Evolutionary conservation across 2,888 invertebrate species (phyloP), one percentile per base, ranked within the genome.

Genomic region (Amphipoea lucens): DNA sequence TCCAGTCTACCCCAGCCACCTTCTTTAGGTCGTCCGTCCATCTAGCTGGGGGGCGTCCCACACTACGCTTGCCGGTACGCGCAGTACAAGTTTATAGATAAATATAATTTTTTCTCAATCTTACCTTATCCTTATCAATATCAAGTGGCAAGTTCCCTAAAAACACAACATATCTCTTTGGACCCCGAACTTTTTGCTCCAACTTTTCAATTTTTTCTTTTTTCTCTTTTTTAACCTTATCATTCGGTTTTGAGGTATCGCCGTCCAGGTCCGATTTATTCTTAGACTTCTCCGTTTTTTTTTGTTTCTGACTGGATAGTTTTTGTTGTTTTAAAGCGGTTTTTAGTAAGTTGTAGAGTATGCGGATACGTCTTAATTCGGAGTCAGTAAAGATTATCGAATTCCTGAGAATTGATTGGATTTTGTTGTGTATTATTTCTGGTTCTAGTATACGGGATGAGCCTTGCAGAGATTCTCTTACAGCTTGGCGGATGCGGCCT

Each of bases 81-180:
- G 29, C 29, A 29, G 29, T 29, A 29, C 29, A 29, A 29, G 29
- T 29, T 29, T 29, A 29, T 48, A 48, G 12, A 48, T 12, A 48
- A 45, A 45, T 42, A 42, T 45, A 45, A 12, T 48, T 4, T 48
- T 12, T 48, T 48, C 48, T 12, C 12, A 48, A 12, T 6, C 88
- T 87, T 85, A 97, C 97, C 92, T 92, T 94, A 67, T 95, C 94
- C 78, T 95, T 95, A 78, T 92, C 90, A 68, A 95, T 85, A 84
- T 94, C 93, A 29, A 94, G 87, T 0, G 97, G 96, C 48, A 97
- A 88, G 84, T 97, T 97, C 0, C 97, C 97, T 54, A 97, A 83
- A 89, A 97, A 97, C 42, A 96, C 96, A 3, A 97, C 95, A 93
- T 97, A 97, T 94, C 97, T 92, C 82, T 96, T 97, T 0, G 95